Evolutionary conservation across 2,113 vertebrate genomes (phyloP), one percentile per base, ranked within the genome.

Genomic region (Calyptomena viridis): DNA sequence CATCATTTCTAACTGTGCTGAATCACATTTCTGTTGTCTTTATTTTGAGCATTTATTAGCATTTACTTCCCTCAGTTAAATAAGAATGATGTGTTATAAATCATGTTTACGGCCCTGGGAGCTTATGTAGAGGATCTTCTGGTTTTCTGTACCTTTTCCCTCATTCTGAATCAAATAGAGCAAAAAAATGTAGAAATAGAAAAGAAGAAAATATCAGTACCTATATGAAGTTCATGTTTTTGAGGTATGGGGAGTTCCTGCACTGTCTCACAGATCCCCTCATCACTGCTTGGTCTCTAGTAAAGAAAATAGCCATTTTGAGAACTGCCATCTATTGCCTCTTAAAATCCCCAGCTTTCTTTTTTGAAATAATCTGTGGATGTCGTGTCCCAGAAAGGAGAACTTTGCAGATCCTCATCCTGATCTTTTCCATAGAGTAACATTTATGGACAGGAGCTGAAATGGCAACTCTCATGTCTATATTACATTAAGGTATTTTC

Each of bases 1-100:
- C 30, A 52, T 74, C 71, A 68, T 66, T 37, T 58, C 31, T 88
- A n/a, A 69, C 68, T 80, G 37, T 64, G 66, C 35, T 84, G 92
- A 94, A 93, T 80, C 35, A n/a, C 17, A 74, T 90, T 88, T 84
- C 79, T 88, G 81, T 67, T 84, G 24, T 89, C 84, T 91, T 85
- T 84, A 76, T 78, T 96, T 95, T 74, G 47, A 60, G 37, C 47
- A 89, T 74, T 88, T 74, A 67, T 81, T 87, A 87, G 35, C 44
- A 83, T 47, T 95, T 95, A 35, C 16, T 92, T 94, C 62, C 21
- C 80, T 85, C 62, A 73, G 69, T 96, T 95, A 93, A 94, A 87
- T 56, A 87, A 82, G 30, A 82, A 83, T 28, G 37, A 66, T 62
- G 25, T 49, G 10, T 55, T 82, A 72, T 66, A 85, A 87, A 85